Percentiles rank a stretch among this genome's conserved stretches.
Conservation (phyloP, 2,113 vertebrate genomes). For the Xiphophorus hellerii region DNA sequence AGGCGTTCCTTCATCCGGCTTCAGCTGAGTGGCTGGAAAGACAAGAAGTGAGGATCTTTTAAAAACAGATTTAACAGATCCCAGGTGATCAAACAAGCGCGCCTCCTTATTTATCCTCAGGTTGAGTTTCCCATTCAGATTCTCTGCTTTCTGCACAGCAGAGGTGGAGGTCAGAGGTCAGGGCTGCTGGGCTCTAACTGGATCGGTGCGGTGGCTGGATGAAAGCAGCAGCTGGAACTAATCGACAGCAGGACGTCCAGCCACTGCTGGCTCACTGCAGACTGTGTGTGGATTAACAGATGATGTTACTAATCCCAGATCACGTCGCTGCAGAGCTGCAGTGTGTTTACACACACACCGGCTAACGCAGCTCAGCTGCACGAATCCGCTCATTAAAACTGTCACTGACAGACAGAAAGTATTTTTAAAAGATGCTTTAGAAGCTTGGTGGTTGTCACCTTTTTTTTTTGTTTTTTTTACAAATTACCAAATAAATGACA, state of each 20-base stretch:
- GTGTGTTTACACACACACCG: neutral
- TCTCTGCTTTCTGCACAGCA: neutral
- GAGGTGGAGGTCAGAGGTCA: neutral
- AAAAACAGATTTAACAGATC: neutral
- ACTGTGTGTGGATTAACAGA: conserved; percentile 28
- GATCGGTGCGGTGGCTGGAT: conserved; percentile 6
- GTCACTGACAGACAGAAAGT: no score
- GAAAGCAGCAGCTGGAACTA: conserved; percentile 1
- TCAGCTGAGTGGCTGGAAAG: conserved; percentile 88
- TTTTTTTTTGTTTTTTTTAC: neutral
- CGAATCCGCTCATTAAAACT: no score
- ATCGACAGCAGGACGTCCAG: conserved; percentile 7
- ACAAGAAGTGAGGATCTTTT: neutral
- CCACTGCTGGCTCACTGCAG: conserved; percentile 4
- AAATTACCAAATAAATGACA: neutral
- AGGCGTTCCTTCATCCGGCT: conserved; percentile 91
- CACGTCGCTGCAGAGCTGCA: neutral
- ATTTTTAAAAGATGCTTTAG: no score
- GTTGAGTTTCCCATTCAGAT: neutral
- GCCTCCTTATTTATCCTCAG: no score
- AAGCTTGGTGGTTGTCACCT: neutral
- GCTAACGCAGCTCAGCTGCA: neutral
- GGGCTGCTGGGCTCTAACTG: neutral
- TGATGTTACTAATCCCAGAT: conserved; percentile 13
- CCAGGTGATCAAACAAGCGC: neutral